Conservation (phyloP, 2,888 invertebrate species). For the Drosophila ustulata region DNA sequence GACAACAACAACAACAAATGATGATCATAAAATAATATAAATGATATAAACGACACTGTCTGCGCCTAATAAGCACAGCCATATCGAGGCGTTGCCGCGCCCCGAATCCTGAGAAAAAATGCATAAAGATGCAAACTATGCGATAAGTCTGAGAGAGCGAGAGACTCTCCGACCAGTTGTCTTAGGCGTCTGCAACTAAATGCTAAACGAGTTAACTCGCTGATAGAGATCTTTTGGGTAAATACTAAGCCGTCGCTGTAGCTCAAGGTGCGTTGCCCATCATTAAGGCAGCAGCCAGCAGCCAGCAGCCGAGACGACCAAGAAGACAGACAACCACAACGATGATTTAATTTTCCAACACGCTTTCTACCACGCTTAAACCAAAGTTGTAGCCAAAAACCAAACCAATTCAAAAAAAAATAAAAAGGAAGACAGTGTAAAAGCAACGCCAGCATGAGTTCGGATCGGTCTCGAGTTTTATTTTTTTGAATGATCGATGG, state of each 20-base stretch:
- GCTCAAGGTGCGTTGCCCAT: slow-evolving; percentile 73
- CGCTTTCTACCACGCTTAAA: slow-evolving; percentile 66
- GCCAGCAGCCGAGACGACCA: slow-evolving; percentile 16
- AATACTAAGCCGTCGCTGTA: slow-evolving; percentile 63
- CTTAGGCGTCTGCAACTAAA: slow-evolving; percentile 83
- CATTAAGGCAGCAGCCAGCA: slow-evolving; percentile 62
- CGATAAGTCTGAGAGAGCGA: slow-evolving; percentile 52
- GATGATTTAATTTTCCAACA: slow-evolving; percentile 82
- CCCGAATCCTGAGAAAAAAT: slow-evolving; percentile 60
- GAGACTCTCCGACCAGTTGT: not conserved
- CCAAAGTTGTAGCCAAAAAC: slow-evolving; percentile 51
- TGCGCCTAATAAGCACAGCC: slow-evolving; percentile 72
- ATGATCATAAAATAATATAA: slow-evolving; percentile 78
- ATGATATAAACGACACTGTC: slow-evolving; percentile 80
- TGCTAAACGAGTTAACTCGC: slow-evolving; percentile 83
- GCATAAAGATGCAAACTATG: slow-evolving; percentile 67
- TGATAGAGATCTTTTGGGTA: slow-evolving; percentile 80
- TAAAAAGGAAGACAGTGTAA: slow-evolving; percentile 2
- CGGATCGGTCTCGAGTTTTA: slow-evolving; percentile 17
- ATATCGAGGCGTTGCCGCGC: slow-evolving; percentile 60
- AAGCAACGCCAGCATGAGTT: slow-evolving; percentile 62
- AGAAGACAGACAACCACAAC: slow-evolving; percentile 52
- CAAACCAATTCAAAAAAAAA: not conserved
- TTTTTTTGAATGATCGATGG: slow-evolving; percentile 76
- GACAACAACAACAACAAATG: slow-evolving; percentile 25